These are phyloP conservation scores for Agrochola lota DNA, from an alignment of 2,888 invertebrate genomes.

Conservation along the genomic window DNA sequence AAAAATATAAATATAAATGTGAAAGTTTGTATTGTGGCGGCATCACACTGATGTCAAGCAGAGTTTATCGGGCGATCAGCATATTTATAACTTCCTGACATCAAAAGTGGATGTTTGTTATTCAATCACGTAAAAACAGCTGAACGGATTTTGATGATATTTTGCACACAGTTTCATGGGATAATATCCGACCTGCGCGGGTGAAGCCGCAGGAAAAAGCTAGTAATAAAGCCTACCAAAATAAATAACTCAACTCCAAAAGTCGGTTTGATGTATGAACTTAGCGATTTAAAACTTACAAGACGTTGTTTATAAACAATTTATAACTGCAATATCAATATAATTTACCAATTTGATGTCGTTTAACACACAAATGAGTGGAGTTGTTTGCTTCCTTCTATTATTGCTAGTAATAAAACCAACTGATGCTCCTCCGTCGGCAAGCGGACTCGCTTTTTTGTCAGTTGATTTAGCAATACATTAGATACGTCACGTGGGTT, in stretches of 20 bases:
- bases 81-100: too few relatives aligned
- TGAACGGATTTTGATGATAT: too few relatives aligned
- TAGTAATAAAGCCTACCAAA: not conserved
- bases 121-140: too few relatives aligned
- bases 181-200: too few relatives aligned
- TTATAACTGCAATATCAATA: not conserved
- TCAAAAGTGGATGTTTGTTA: too few relatives aligned
- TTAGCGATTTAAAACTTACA: not conserved
- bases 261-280: not conserved
- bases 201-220: too few relatives aligned
- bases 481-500: too few relatives aligned
- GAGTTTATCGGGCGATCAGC: too few relatives aligned
- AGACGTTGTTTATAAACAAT: not conserved
- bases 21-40: too few relatives aligned
- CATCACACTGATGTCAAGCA: too few relatives aligned
- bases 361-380: not conserved
- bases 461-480: not conserved
- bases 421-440: conserved; percentile 13
- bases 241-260: not conserved
- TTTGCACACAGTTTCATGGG: too few relatives aligned
- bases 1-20: too few relatives aligned
- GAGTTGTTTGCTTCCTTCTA: not conserved
- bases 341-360: not conserved
- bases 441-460: not conserved
- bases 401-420: not conserved